A percentile compares a stretch with the other conserved stretches of the same genome.
These are phyloP conservation scores for Dicentrarchus labrax DNA, from an alignment of 2,113 vertebrate species.

Conservation along the genomic window DNA sequence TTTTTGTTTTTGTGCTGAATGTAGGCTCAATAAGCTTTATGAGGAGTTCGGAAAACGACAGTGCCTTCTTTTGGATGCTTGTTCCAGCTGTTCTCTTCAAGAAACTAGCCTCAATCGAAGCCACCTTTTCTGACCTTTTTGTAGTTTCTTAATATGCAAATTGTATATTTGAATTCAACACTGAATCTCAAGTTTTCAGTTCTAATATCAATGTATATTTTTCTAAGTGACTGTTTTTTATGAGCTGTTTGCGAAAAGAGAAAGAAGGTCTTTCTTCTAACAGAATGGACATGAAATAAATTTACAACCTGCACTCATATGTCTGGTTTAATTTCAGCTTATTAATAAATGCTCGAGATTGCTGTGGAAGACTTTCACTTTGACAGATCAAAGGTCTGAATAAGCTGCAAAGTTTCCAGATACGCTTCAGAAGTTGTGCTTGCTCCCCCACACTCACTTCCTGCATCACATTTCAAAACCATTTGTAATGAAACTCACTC, in stretches of 20 bases:
- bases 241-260: constrained; percentile 77
- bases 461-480: constrained; percentile 48
- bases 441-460: constrained; percentile 51
- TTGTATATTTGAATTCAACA: constrained; percentile 84
- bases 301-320: constrained; percentile 58
- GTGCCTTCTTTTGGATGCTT: constrained; percentile 71
- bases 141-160: constrained; percentile 81
- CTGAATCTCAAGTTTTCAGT: constrained; percentile 80
- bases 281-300: constrained; percentile 80
- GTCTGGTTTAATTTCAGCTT: constrained; percentile 54
- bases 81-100: constrained; percentile 60
- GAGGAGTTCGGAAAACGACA: constrained; percentile 60
- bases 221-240: constrained; percentile 78
- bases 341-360: neutral
- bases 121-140: constrained; percentile 70
- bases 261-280: constrained; percentile 69
- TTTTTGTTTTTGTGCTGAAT: constrained; percentile 68
- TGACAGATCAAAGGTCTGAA: constrained; percentile 48
- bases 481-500: constrained; percentile 22
- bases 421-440: constrained; percentile 44
- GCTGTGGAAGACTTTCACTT: constrained; percentile 26
- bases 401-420: constrained; percentile 47
- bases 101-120: constrained; percentile 66
- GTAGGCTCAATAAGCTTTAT: constrained; percentile 79
- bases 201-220: constrained; percentile 84